These are phyloP conservation scores for Indicator maculatus DNA, from an alignment of 2,113 vertebrate genomes.

Conservation along the genomic window DNA sequence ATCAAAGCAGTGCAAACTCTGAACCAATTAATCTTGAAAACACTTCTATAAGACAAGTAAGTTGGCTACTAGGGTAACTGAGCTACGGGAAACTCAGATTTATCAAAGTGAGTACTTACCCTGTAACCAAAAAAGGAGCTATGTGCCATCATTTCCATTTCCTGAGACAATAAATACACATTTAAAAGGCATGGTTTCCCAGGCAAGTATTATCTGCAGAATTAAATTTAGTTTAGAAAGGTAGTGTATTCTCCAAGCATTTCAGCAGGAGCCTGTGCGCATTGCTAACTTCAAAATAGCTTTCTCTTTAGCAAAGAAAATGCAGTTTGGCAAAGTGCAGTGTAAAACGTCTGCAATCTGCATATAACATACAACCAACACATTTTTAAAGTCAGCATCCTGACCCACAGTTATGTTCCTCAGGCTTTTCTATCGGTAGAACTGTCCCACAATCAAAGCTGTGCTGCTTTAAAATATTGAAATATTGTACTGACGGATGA, in stretches of 20 bases:
- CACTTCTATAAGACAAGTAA: background rate
- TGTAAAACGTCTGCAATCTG: background rate
- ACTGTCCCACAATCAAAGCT: background rate
- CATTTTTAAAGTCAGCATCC: background rate
- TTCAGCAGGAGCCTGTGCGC: background rate
- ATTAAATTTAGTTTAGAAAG: background rate
- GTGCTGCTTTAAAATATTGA: background rate
- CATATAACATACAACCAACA: background rate
- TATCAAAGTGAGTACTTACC: background rate
- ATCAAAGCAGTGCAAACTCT: background rate
- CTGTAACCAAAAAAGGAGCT: background rate
- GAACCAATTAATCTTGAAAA: slow-evolving; percentile 14
- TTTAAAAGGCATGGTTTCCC: background rate
- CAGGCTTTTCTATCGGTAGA: background rate
- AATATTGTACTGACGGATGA: background rate
- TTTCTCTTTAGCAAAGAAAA: slow-evolving; percentile 5
- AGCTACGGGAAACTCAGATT: slow-evolving; percentile 4
- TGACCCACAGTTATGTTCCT: background rate
- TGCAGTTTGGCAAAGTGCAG: background rate
- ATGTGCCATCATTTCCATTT: background rate
- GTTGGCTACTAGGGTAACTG: background rate
- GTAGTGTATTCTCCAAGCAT: background rate
- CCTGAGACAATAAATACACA: background rate
- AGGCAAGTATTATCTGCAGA: background rate
- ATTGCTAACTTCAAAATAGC: background rate